Evolutionary conservation across 1,140 invertebrate genomes (phyloP), one percentile per base, ranked within the genome.

Genomic region (Trinorchestia longiramus): DNA sequence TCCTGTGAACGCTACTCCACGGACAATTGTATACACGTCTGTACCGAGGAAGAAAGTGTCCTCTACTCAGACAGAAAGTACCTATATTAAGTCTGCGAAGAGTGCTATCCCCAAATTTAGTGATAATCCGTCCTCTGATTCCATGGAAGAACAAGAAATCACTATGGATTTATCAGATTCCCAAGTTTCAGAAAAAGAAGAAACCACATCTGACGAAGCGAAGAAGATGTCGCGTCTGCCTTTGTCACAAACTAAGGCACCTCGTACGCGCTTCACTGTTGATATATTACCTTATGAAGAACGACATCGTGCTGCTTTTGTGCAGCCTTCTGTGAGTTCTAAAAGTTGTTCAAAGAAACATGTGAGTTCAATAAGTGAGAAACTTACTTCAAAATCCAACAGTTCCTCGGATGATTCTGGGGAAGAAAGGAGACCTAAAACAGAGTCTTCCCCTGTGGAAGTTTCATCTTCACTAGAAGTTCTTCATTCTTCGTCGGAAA

Each of bases 401-500:
- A 95, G 53, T 87, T 88, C 53, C 36, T 95, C 95, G 36, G 77
- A 95, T 36, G 95, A 87, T 28, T 45, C 95, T 17, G 95, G 42
- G 42, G 88, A 95, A 87, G 95, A 88, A 36, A 57, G 95, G 40
- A 44, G 0, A 11, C 19, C 57, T 40, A 45, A 53, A 6, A n/a
- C 28, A 45, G 42, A 57, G 28, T 11, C 88, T 42, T 91, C 95
- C 36, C 95, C 95, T n/a, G 96, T 96, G 95, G 96, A 96, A 47
- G 96, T 96, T 23, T 96, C 96, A 17, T 96, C 96, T 11, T 96
- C 96, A 36, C 57, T 96, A 87, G 96, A 96, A 95, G 96, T 96
- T 43, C 94, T 96, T 28, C 96, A 96, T 62, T 96, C 96, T 19
- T 96, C 96, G 28, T 95, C 96, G 43, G 96, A 96, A 92, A 96